phyloP scores from a whole-genome alignment of 2,113 vertebrate species.

The Cynopterus brachyotis region DNA sequence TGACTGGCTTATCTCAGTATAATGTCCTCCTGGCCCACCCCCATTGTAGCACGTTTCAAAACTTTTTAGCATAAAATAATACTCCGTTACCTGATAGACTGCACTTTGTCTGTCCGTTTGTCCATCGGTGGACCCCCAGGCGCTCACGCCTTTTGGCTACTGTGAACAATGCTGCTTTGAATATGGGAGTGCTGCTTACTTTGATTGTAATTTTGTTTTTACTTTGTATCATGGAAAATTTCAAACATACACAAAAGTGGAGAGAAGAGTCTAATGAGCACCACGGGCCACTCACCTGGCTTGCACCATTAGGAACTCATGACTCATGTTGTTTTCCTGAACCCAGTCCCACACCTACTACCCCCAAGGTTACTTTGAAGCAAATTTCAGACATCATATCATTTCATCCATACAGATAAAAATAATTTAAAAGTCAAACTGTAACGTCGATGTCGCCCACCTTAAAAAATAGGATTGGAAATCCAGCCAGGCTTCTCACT shows the following conservation, averaged over 20 bases:
- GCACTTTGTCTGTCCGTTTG: not conserved
- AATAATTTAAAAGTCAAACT: not conserved
- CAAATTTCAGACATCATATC: not conserved
- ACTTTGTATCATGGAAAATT: not conserved
- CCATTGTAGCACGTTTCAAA: not conserved
- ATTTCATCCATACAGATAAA: not conserved
- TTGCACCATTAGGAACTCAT: not conserved
- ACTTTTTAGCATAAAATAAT: not conserved
- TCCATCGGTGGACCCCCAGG: rapidly evolving
- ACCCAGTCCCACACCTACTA: not conserved
- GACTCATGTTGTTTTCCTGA: not conserved
- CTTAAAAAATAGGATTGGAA: not conserved
- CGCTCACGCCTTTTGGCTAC: not conserved
- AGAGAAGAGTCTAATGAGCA: not conserved
- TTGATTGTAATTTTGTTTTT: not conserved
- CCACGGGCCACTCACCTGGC: not conserved
- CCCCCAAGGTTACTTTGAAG: not conserved
- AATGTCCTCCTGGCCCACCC: not conserved
- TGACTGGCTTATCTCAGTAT: not conserved
- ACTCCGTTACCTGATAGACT: too few species aligned
- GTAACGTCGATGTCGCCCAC: not conserved
- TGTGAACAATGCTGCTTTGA: not conserved
- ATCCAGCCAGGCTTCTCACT: not conserved
- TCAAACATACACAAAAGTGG: not conserved
- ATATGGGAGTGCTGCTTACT: not conserved